Conservation (phyloP, 1,140 invertebrate genomes). For the Himalopsyche phryganea region DNA sequence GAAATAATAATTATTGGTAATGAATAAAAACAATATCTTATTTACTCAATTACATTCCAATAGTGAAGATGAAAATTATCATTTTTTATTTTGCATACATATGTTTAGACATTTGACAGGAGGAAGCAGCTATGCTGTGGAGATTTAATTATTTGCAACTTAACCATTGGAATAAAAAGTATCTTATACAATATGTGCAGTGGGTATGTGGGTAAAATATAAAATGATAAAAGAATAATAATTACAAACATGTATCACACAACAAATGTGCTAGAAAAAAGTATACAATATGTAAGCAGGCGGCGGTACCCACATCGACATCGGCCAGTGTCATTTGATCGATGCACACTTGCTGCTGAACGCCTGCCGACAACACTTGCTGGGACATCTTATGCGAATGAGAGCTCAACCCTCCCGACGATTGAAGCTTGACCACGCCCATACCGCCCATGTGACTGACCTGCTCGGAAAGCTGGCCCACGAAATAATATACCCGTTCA, state of each 20-base stretch:
- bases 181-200: neutral
- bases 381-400: slow-evolving; percentile 52
- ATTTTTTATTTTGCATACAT: too few relatives aligned
- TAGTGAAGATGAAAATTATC: too few relatives aligned
- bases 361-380: slow-evolving; percentile 42
- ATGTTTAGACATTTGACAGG: too few relatives aligned
- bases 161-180: too few relatives aligned
- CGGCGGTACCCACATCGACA: slow-evolving; percentile 60
- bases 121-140: too few relatives aligned
- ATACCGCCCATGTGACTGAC: slow-evolving; percentile 48
- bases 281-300: slow-evolving; percentile 1
- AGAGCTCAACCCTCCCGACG: slow-evolving; percentile 40
- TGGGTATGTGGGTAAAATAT: neutral
- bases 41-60: too few relatives aligned
- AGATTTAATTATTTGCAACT: too few relatives aligned
- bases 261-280: neutral
- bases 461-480: slow-evolving; percentile 28
- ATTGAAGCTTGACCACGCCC: slow-evolving; percentile 62
- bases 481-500: neutral
- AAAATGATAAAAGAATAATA: neutral
- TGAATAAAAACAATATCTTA: too few relatives aligned
- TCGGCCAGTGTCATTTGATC: slow-evolving; percentile 63
- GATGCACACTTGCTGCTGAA: slow-evolving; percentile 62
- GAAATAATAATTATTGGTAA: too few relatives aligned
- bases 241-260: neutral